Evolutionary conservation across 2,888 invertebrate genomes (phyloP), one percentile per base, ranked within the genome.

Genomic region (Ochropacha duplaris): DNA sequence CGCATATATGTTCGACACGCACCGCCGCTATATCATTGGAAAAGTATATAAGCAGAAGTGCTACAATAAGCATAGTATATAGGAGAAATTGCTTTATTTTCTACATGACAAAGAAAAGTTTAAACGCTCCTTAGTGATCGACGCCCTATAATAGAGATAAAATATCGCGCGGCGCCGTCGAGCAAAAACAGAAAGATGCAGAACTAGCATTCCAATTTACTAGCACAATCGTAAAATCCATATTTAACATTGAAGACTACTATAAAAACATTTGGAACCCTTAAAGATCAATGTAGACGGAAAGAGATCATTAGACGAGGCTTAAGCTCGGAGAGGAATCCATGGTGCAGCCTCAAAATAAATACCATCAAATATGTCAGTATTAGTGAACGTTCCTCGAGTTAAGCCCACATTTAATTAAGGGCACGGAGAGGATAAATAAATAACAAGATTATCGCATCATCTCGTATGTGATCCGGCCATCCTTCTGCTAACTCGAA

Each of bases 381-480:
- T 67, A 71, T 79, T 76, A 76, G 74, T 70, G 69, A 65, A 75
- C 66, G 68, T 66, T 74, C 59, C 65, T 71, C 61, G 71, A 71
- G 69, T 69, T 74, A 79, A 80, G 76, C 77, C 77, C 74, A 64
- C 68, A 69, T 84, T 87, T 88, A 87, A 89, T 89, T 86, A 86
- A 78, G 73, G 73, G 66, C 71, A 76, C 64, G 71, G 74, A 69
- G 69, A 75, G 80, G 82, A 82, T 76, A 81, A 83, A 88, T 88
- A 90, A 90, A 91, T 88, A 86, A 86, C 78, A 71, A 84, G 86
- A 88, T 90, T 88, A 91, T 88, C 87, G 72, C 69, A 76, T 77
- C 80, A 90, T 90, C 88, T 82, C 78, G 69, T 69, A 68, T 73
- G 76, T 79, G 79, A 82, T 78, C 72, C 71, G 66, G 62, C 65